These are phyloP conservation scores for Nicator chloris DNA, from an alignment of 2,113 vertebrate genomes.

Conservation along the genomic window DNA sequence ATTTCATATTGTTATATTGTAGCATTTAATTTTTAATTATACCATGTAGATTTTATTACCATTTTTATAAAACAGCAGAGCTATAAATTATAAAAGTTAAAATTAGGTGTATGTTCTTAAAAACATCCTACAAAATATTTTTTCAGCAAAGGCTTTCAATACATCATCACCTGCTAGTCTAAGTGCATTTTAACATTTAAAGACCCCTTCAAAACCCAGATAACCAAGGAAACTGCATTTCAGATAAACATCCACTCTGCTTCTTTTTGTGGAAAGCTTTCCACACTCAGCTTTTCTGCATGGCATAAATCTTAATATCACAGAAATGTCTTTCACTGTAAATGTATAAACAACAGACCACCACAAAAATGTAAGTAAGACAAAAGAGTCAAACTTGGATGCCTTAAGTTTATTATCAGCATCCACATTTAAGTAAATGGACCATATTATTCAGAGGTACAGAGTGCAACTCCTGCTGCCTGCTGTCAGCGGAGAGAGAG, in stretches of 20 bases:
- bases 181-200: slow-evolving; percentile 24
- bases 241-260: not conserved
- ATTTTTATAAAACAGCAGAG: not conserved
- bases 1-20: not conserved
- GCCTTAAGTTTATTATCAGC: slow-evolving; percentile 19
- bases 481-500: not conserved
- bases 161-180: not conserved
- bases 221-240: not conserved
- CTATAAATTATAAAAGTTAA: not conserved
- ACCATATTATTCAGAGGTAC: not conserved
- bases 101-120: not conserved
- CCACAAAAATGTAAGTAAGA: slow-evolving; percentile 38
- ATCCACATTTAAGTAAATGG: slow-evolving; percentile 6
- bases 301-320: slow-evolving; percentile 36
- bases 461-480: not conserved
- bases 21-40: not conserved
- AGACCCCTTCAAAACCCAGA: slow-evolving; percentile 1
- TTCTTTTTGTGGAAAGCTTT: too few relatives aligned
- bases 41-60: not conserved
- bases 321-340: not conserved
- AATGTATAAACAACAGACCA: slow-evolving; percentile 11
- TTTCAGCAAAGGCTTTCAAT: not conserved
- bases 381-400: slow-evolving; percentile 16
- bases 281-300: not conserved
- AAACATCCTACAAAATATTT: not conserved